Evolutionary conservation across 1,140 invertebrate species (phyloP), one percentile per base, ranked within the genome.

Genomic region (Drosophila nigrodunni): DNA sequence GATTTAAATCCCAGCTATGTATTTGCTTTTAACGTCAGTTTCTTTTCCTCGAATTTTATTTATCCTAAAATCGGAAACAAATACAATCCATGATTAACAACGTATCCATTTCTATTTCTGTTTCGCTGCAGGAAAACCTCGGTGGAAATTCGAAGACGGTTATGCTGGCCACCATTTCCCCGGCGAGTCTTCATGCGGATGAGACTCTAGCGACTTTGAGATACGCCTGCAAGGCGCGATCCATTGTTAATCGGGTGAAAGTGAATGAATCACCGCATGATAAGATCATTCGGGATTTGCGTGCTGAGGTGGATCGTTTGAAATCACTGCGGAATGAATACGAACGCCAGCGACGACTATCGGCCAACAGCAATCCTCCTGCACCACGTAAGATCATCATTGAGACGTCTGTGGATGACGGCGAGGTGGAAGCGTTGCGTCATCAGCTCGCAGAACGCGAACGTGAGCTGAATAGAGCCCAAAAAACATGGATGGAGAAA

Each of bases 121-220:
- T 65, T 35, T 73, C 37, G 7, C 57, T 91, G 37, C 62, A 98
- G 93, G 97, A 98, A 92, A 97, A 96, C 25, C 93, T 98, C 2
- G 97, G 97, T n/a, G 97, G 97, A 1, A 98, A 98, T 93, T 96
- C 97, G 0, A 97, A 97, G 88, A 98, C 97, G 1, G 96, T 98
- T 44, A 98, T 98, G 97, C 83, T 96, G 66, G 96, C 95, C 8
- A 96, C 96, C 0, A 94, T 96, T 54, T 96, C 97, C 50, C 97
- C 97, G 8, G 95, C 96, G 9, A 96, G 94, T 79, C 93, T 94
- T 44, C 96, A 97, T 93, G 91, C 96, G 15, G 97, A 98, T 62
- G 94, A 97, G 92, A 97, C 97, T 0, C 92, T 98, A 21, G 96
- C 97, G 1, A 98, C 97, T 0, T 93, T 98, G 39, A 94, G 97